Base-by-base conservation (phyloP, 2,113 vertebrate species). In the Spermophilus dauricus region DNA sequence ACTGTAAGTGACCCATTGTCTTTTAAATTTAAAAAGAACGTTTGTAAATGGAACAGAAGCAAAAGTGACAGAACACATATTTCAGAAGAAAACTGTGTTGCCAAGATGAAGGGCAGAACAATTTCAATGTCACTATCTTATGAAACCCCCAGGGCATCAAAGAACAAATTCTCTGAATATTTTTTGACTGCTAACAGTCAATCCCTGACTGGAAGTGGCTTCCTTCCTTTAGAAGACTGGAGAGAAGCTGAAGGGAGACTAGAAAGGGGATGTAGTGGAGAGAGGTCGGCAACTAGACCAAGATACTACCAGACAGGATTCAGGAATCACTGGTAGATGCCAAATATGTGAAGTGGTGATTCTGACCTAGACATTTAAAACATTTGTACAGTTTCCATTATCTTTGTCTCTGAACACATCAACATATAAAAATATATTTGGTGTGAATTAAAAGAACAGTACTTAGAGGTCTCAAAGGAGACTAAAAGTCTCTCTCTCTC, bases 1-100 rank as follows among this genome's bases (percentile, higher is more conserved):
- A 82, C 48, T 28, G 81, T 75, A 83, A 84, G 69, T 86, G 70
- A 91, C 8, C 26, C 34, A 83, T 0, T 87, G n/a, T 34, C n/a
- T 69, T 58, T 76, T 90, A 91, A 95, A 91, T 86, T 87, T 78
- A 84, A 81, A 81, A 72, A 28, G 69, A 72, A 56, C 26, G 65
- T 26, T 13, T 89, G 65, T 58, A 75, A 91, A 87, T 80, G 63
- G 61, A 84, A 91, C 4, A 78, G 32, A 91, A 90, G n/a, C 42
- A 37, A n/a, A 42, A 28, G 28, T 85, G 73, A 86, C 5, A 90
- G 45, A 75, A 91, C 20, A 76, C 5, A 86, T 42, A 91, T 87
- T 96, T 88, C 20, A 10, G 53, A 22, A 89, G 73, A 76, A 77
- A 85, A 61, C 34, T 87, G 39, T 73, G 53, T 28, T 28, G 8